Evolutionary conservation across 2,113 vertebrate species (phyloP).

Genomic region (Silurus asotus): DNA sequence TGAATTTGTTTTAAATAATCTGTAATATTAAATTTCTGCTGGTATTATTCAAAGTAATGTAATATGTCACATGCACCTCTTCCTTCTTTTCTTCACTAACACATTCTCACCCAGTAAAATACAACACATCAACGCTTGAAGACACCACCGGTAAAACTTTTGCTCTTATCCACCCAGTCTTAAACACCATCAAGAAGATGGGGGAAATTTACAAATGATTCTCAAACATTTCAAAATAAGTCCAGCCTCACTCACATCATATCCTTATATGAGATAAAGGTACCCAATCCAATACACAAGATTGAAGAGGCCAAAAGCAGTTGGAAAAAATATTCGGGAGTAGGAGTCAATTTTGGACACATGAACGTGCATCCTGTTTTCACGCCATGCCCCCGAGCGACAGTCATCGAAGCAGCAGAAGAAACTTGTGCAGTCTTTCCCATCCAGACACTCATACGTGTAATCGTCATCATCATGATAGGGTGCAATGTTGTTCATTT

Average conservation of each 20-base stretch:
- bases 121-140: slow-evolving; percentile 2
- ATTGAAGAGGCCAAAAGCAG: slow-evolving; percentile 93
- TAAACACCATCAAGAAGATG: slow-evolving; percentile 15
- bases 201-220: slow-evolving; percentile 43
- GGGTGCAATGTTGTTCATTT: slow-evolving; percentile 85
- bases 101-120: slow-evolving; percentile 14
- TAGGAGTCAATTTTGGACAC: slow-evolving; percentile 96
- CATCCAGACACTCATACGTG: slow-evolving; percentile 90
- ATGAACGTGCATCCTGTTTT: slow-evolving; percentile 93
- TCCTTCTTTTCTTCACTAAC: slow-evolving; percentile 10
- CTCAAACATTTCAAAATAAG: slow-evolving; percentile 16
- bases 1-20: not conserved
- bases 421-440: slow-evolving; percentile 93
- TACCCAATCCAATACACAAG: slow-evolving; percentile 96
- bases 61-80: slow-evolving; percentile 17
- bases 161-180: not conserved
- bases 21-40: slow-evolving; percentile 15
- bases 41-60: slow-evolving; percentile 18
- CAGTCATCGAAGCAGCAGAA: slow-evolving; percentile 98
- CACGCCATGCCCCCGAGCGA: slow-evolving; percentile 88
- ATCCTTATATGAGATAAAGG: slow-evolving; percentile 83
- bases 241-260: slow-evolving; percentile 7
- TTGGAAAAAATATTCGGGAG: slow-evolving; percentile 93
- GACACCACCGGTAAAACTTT: slow-evolving; percentile 18
- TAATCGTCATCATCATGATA: slow-evolving; percentile 82